A percentile compares a stretch with the other conserved stretches of the same genome.
phyloP scores from a whole-genome alignment of 2,113 vertebrate genomes.

The Pteruthius melanotis region DNA sequence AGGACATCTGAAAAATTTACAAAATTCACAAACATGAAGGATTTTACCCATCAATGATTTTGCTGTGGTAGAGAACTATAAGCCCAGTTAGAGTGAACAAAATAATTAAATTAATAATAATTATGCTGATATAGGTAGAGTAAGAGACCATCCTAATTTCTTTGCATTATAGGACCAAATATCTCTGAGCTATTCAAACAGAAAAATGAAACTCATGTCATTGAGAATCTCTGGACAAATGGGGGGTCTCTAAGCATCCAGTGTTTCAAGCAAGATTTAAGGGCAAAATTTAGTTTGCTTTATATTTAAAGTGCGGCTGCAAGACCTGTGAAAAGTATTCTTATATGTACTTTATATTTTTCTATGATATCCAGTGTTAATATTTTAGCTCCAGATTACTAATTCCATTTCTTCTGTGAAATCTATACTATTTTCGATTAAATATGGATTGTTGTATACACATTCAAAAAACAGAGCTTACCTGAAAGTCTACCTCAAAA shows the following conservation, averaged over 20 bases:
- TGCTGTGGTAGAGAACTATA: neutral
- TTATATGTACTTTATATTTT: neutral
- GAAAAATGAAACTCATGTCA: neutral
- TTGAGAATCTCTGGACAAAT: neutral
- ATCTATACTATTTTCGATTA: accelerated
- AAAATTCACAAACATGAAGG: neutral
- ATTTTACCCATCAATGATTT: neutral
- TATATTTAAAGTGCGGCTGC: neutral
- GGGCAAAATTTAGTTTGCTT: neutral
- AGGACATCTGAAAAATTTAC: neutral
- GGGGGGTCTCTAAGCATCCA: neutral
- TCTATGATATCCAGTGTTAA: neutral
- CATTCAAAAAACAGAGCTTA: neutral
- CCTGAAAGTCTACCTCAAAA: neutral
- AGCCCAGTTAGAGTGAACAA: neutral
- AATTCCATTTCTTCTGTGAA: neutral
- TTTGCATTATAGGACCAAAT: neutral
- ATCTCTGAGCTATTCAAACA: neutral
- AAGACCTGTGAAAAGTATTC: neutral
- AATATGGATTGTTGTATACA: accelerated
- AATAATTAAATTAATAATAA: neutral
- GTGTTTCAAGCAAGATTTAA: neutral
- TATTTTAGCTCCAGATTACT: neutral
- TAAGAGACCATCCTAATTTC: neutral
- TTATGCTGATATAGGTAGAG: neutral